These are phyloP conservation scores for Branchinecta lynchi DNA, from an alignment of 1,140 invertebrate species.

Conservation along the genomic window DNA sequence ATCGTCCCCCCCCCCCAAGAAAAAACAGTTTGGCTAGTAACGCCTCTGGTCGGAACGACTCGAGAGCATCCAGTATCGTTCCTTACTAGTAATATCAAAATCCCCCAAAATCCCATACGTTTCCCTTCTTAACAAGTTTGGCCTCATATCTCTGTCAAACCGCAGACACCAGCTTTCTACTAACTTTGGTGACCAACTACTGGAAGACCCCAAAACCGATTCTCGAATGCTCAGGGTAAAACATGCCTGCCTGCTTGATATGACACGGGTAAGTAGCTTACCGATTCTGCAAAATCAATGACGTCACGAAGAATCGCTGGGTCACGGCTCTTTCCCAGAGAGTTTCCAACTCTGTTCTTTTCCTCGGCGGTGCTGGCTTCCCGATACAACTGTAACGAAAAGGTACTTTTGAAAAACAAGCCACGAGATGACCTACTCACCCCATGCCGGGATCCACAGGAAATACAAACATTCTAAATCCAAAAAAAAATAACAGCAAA, in stretches of 20 bases:
- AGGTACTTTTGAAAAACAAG: neutral
- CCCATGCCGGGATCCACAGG: neutral
- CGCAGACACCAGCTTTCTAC: no score
- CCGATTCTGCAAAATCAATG: slow-evolving; percentile 75
- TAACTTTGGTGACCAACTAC: neutral
- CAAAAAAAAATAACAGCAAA: neutral
- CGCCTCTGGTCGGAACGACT: no score
- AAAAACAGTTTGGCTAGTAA: no score
- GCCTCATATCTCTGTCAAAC: no score
- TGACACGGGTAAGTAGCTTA: slow-evolving; percentile 32
- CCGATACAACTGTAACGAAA: slow-evolving; percentile 47
- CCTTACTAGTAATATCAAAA: no score
- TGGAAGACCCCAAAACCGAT: no score
- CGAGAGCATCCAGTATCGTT: no score
- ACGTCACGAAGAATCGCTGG: slow-evolving; percentile 51
- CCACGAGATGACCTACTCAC: neutral
- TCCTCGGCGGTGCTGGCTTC: slow-evolving; percentile 79
- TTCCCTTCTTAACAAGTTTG: no score
- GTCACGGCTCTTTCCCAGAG: slow-evolving; percentile 59
- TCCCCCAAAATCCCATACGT: no score
- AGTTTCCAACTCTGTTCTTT: slow-evolving; percentile 67
- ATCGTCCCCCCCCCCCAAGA: no score
- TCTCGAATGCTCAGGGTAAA: no score
- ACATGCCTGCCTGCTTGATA: no score
- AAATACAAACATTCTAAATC: slow-evolving; percentile 15